phyloP scores from a whole-genome alignment of 1,140 invertebrate species.

The Bemisia tabaci region DNA sequence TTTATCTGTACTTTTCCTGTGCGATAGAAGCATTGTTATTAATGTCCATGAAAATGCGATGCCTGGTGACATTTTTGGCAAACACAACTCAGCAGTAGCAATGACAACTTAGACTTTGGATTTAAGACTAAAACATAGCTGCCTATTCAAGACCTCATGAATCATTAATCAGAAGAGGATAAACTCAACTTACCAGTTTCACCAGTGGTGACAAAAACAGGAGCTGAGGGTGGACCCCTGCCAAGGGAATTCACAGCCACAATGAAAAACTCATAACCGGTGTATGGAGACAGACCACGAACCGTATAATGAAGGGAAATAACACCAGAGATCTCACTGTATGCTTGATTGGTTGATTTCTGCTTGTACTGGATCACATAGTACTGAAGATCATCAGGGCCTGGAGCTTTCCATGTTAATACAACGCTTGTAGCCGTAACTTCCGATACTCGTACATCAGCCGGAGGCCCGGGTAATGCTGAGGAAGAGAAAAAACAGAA shows the following conservation, averaged over 20 bases:
- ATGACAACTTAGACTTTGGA: too few species aligned
- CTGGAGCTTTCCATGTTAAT: slow-evolving; percentile 78
- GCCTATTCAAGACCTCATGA: too few species aligned
- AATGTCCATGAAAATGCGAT: too few species aligned
- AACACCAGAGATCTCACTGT: slow-evolving; percentile 80
- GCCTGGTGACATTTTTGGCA: too few species aligned
- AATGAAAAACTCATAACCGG: slow-evolving; percentile 93
- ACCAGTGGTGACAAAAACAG: slow-evolving; percentile 81
- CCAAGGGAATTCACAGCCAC: slow-evolving; percentile 89
- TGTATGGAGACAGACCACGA: slow-evolving; percentile 77
- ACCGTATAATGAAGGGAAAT: slow-evolving; percentile 86
- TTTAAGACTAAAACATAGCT: too few species aligned
- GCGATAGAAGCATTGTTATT: too few species aligned
- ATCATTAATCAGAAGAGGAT: too few species aligned
- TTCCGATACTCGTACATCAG: slow-evolving; percentile 75
- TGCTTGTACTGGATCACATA: slow-evolving; percentile 94
- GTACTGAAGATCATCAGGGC: slow-evolving; percentile 71
- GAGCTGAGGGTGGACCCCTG: slow-evolving; percentile 66
- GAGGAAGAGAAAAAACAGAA: slow-evolving; percentile 15
- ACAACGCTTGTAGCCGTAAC: slow-evolving; percentile 84
- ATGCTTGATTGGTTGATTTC: slow-evolving; percentile 65
- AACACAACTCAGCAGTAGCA: too few species aligned
- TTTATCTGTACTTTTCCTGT: too few species aligned
- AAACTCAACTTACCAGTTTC: slow-evolving; percentile 90
- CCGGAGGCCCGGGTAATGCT: slow-evolving; percentile 80